phyloP scores from a whole-genome alignment of 1,140 invertebrate species.

The Drosophila funebris region DNA sequence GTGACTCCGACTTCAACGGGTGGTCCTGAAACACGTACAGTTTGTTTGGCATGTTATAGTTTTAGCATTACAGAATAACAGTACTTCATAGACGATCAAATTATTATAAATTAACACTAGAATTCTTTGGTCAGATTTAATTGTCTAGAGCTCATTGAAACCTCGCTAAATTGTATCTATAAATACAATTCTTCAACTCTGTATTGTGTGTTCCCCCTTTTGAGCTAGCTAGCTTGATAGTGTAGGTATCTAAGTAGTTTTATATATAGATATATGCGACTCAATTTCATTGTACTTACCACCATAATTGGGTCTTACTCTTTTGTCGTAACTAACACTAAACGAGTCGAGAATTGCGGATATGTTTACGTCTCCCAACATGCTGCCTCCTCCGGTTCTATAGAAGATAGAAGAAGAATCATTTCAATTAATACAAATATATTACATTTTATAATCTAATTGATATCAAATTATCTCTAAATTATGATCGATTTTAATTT shows the following conservation, averaged over 20 bases:
- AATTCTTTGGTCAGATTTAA: not conserved
- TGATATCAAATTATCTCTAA: too few species aligned
- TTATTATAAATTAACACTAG: not conserved
- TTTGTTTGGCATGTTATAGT: conserved; percentile 45
- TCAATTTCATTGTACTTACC: conserved; percentile 88
- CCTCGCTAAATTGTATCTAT: not conserved
- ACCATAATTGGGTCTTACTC: conserved; percentile 98
- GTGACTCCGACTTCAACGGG: conserved; percentile 98
- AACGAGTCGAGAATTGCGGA: conserved; percentile 96
- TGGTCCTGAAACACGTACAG: conserved; percentile 90
- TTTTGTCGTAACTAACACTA: conserved; percentile 97
- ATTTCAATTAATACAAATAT: not conserved
- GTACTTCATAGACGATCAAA: conserved; percentile 13
- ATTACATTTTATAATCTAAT: too few species aligned
- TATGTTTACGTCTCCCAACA: conserved; percentile 95
- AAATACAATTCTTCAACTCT: too few species aligned
- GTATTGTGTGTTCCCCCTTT: not conserved
- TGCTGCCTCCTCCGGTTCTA: conserved; percentile 89
- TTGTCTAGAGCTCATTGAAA: not conserved
- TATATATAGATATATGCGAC: conserved; percentile 12
- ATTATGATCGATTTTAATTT: too few species aligned
- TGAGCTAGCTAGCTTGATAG: conserved; percentile 10
- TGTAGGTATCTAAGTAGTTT: conserved; percentile 3
- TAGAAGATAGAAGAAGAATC: not conserved
- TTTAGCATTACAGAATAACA: conserved; percentile 6